Evolutionary conservation across 2,888 invertebrate genomes (phyloP).

Genomic region (Ischnura elegans): DNA sequence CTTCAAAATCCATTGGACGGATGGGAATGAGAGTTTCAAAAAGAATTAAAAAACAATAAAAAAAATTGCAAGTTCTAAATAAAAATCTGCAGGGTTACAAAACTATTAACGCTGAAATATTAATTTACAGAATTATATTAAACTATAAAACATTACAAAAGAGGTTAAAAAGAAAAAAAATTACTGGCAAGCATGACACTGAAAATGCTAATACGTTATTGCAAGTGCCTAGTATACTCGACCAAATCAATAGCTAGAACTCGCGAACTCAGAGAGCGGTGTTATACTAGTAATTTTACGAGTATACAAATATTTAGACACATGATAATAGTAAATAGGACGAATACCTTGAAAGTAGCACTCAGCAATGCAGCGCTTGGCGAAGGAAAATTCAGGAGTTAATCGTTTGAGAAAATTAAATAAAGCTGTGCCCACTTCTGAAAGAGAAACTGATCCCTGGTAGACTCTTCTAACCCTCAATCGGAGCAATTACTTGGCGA

Average conservation of each 20-base stretch:
- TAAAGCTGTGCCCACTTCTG: not conserved
- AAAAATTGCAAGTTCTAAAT: not conserved
- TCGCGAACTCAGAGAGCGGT: not conserved
- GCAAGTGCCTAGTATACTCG: not conserved
- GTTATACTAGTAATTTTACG: not conserved
- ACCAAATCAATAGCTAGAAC: not conserved
- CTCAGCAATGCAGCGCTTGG: slow-evolving; percentile 30
- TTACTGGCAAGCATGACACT: not conserved
- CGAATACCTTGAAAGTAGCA: slow-evolving; percentile 48
- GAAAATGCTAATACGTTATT: not conserved
- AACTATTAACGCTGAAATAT: not conserved
- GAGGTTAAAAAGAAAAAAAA: not conserved
- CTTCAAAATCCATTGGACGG: slow-evolving; percentile 66
- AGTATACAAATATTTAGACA: slow-evolving; percentile 28
- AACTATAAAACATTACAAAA: not conserved
- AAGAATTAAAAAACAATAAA: not conserved
- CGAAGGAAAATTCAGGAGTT: not conserved
- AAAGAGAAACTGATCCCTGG: not conserved
- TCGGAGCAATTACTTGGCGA: not conserved
- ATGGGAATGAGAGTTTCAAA: slow-evolving; percentile 61
- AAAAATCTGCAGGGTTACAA: not conserved
- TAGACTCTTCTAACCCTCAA: not conserved
- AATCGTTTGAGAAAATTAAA: not conserved
- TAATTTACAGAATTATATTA: not conserved
- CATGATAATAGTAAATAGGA: slow-evolving; percentile 41